phyloP scores from a whole-genome alignment of 2,888 invertebrate genomes.

The Lasioglossum morio region DNA sequence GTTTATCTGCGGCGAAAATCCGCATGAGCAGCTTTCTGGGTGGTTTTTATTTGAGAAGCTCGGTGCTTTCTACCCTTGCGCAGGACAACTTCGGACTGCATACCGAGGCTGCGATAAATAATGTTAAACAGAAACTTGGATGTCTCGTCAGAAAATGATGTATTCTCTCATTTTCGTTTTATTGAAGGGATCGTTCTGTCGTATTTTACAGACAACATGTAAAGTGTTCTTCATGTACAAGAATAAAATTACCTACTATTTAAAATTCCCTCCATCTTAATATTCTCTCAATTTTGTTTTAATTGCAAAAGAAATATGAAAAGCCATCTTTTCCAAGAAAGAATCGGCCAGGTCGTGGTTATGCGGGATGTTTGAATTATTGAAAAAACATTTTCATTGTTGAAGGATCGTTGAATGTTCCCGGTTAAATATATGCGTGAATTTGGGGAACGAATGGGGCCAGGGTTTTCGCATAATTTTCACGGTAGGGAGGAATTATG shows the following conservation, averaged over 20 bases:
- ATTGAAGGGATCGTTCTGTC: too few species aligned
- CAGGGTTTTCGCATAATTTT: constrained; percentile 25
- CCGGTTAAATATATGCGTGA: neutral
- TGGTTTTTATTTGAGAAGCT: neutral
- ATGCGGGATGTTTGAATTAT: neutral
- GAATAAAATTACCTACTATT: too few species aligned
- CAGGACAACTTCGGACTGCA: neutral
- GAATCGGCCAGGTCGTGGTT: too few species aligned
- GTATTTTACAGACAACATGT: too few species aligned
- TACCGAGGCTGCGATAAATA: neutral
- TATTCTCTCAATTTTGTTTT: neutral
- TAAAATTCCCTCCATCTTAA: too few species aligned
- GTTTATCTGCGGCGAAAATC: neutral
- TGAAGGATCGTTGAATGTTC: neutral
- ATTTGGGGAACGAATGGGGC: neutral
- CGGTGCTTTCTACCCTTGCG: neutral
- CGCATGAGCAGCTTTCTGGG: neutral
- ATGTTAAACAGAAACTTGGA: neutral
- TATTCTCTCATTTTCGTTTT: too few species aligned
- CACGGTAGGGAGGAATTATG: constrained; percentile 21
- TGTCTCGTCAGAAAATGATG: neutral
- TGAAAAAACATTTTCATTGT: neutral
- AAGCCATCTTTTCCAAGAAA: neutral
- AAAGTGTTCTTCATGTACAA: too few species aligned
- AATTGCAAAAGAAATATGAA: neutral